Evolutionary conservation across 2,113 vertebrate genomes (phyloP), one percentile per base, ranked within the genome.

Genomic region (Antigone vipio): DNA sequence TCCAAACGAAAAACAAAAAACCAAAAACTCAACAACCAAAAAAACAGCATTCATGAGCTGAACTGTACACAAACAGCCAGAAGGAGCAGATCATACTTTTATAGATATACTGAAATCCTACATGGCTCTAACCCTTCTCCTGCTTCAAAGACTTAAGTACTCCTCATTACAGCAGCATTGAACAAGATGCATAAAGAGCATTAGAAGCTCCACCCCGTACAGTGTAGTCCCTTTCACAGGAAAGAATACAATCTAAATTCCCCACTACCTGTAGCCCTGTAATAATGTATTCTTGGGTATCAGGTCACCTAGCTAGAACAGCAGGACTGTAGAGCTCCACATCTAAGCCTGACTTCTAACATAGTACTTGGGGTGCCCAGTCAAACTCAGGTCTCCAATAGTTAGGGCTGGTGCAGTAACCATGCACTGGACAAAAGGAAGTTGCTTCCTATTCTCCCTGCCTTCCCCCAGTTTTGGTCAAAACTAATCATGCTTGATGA

Each of bases 361-460:
- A 27, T 1, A 45, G 18, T 22, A 21, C 20, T 14, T 2, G 0
- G 22, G 21, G 22, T 32, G 73, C 11, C 21, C 15, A 11, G 15
- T 42, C 72, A 64, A 45, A 60, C 35, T 17, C 40, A 23, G 19
- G 26, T 40, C 49, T 64, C n/a, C 72, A 53, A 23, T 27, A 79
- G 16, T 4, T 30, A 47, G 17, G 6, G 15, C 11, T 56, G 26
- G 21, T 52, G 18, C 19, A 44, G 17, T 27, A 66, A 73, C 16
- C 42, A 20, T 4, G 16, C 40, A 15, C 40, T 7, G 10, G 38
- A 64, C 45, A 59, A 42, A 73, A 50, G 17, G 22, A 45, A 76
- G 18, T 35, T 55, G 30, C 35, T 56, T 78, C 53, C 34, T 32
- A 18, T 21, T 71, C 13, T 35, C n/a, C 26, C 12, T 58, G 21